These are phyloP conservation scores for Hippopotamyrus pictus DNA, from an alignment of 2,797 vertebrate genomes.

Conservation along the genomic window DNA sequence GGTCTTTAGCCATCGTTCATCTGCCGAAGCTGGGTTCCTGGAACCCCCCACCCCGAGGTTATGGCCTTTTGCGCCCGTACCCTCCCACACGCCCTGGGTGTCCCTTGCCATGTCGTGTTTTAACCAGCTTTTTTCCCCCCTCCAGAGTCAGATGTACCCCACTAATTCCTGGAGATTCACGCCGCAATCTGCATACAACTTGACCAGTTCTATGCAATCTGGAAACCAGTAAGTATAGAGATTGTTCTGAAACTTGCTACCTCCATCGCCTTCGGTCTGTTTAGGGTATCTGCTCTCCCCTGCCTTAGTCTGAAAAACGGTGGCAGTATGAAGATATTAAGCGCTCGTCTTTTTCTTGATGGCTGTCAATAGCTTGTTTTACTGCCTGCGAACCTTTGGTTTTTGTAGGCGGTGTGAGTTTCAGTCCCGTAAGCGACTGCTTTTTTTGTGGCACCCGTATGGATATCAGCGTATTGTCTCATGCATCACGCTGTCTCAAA, in stretches of 20 bases:
- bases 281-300: neutral
- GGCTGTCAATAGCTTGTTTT: neutral
- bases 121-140: slow-evolving; percentile 26
- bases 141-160: slow-evolving; percentile 58
- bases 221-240: slow-evolving; percentile 68
- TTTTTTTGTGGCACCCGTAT: neutral
- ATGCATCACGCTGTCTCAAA: neutral
- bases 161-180: slow-evolving; percentile 58
- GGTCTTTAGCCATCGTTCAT: neutral
- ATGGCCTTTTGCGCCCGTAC: neutral
- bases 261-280: neutral
- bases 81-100: neutral
- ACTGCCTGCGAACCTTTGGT: neutral
- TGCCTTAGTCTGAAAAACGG: neutral
- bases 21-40: neutral
- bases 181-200: slow-evolving; percentile 57
- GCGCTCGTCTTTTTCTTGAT: neutral
- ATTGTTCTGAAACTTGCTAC: neutral
- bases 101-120: neutral
- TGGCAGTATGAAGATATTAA: neutral
- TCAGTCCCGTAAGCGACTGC: neutral
- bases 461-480: neutral
- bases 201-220: slow-evolving; percentile 66
- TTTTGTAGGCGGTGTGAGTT: neutral
- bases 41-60: neutral